Conservation (phyloP, 2,888 invertebrate species). For the Drepanosiphum platanoidis region DNA sequence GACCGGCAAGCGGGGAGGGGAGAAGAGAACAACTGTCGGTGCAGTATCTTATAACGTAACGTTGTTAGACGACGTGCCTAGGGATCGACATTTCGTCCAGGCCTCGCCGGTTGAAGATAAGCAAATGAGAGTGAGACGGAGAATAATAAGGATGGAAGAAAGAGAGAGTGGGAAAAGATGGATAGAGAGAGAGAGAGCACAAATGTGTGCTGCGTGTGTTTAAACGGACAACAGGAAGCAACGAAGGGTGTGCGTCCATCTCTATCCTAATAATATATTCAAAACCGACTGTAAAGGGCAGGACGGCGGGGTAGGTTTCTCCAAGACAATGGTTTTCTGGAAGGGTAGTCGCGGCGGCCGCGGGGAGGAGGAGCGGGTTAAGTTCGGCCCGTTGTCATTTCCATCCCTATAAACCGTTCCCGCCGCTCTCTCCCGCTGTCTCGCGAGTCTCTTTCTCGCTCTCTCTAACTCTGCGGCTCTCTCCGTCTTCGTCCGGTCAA, state of each 20-base stretch:
- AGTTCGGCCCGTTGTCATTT: conserved; percentile 61
- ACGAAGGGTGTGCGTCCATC: conserved; percentile 57
- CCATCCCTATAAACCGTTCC: conserved; percentile 57
- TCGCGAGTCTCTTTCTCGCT: neutral
- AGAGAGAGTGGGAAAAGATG: neutral
- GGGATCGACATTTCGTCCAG: conserved; percentile 60
- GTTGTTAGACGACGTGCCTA: conserved; percentile 55
- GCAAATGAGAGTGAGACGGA: conserved; percentile 26
- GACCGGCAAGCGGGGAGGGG: neutral
- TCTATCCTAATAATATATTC: conserved; percentile 61
- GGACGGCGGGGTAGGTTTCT: conserved; percentile 49
- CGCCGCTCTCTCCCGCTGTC: neutral
- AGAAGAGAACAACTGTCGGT: conserved; percentile 2
- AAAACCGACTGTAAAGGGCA: conserved; percentile 58
- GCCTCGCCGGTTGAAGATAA: conserved; percentile 46
- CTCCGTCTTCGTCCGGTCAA: conserved; percentile 44
- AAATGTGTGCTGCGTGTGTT: conserved; percentile 49
- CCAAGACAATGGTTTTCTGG: conserved; percentile 59
- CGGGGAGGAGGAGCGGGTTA: conserved; percentile 37
- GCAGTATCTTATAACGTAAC: conserved; percentile 38
- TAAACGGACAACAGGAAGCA: conserved; percentile 59
- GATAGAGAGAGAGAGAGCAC: conserved; percentile 1
- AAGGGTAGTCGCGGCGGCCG: conserved; percentile 17
- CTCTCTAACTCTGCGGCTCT: neutral
- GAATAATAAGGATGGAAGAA: neutral